Percentiles rank a stretch among this genome's conserved stretches.
Conservation (phyloP, 1,140 invertebrate genomes). For the Penaeus indicus region DNA sequence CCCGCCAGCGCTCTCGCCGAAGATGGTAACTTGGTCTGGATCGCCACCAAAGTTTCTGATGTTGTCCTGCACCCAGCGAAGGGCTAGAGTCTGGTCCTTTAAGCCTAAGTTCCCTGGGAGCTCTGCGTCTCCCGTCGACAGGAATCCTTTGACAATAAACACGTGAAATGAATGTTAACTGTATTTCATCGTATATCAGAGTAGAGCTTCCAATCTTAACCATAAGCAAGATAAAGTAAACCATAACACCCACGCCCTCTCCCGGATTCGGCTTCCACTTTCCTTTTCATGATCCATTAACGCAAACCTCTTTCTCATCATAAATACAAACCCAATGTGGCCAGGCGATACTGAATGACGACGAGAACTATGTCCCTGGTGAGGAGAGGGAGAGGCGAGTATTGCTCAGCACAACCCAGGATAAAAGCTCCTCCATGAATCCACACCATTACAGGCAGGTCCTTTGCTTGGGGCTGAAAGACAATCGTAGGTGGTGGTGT, state of each 20-base stretch:
- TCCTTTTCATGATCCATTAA: neutral
- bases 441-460: conserved; percentile 71
- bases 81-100: conserved; percentile 74
- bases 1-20: conserved; percentile 77
- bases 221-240: too few relatives aligned
- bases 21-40: conserved; percentile 74
- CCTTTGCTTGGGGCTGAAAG: neutral
- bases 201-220: too few relatives aligned
- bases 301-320: too few relatives aligned
- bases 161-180: too few relatives aligned
- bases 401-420: conserved; percentile 68
- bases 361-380: conserved; percentile 73
- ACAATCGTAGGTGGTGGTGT: too few relatives aligned
- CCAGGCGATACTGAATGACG: conserved; percentile 71
- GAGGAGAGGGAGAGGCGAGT: conserved; percentile 68
- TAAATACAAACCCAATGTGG: conserved; percentile 71
- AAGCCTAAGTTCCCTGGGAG: conserved; percentile 72
- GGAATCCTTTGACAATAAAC: too few relatives aligned
- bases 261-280: too few relatives aligned
- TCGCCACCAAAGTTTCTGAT: conserved; percentile 76
- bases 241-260: too few relatives aligned
- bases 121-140: conserved; percentile 67
- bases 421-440: conserved; percentile 72
- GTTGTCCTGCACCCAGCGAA: conserved; percentile 73
- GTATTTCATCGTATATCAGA: too few relatives aligned